Base-by-base conservation (phyloP, 2,888 invertebrate genomes). In the Lasioglossum pauxillum region DNA sequence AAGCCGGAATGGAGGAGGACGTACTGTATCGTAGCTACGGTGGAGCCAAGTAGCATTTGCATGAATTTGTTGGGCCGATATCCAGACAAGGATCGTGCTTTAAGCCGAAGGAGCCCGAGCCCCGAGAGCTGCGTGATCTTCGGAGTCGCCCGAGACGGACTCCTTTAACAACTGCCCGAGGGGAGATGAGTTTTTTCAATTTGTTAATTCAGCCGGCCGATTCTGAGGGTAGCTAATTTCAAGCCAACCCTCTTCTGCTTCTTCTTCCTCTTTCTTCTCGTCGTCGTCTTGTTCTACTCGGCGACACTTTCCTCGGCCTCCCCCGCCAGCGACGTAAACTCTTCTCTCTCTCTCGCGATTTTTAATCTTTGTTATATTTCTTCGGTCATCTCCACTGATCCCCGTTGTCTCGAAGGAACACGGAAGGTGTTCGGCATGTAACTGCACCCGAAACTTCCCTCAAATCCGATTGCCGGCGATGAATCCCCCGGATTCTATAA, bases 161-260 rank as follows among this genome's bases (percentile, higher is more conserved):
- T 88, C 86, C 92, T 93, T 94, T 92, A 92, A 91, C 90, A 89
- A 81, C 86, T 80, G 86, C 88, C 78, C 85, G 85, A 88, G 90
- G 90, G 90, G 85, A 89, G 88, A 87, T 88, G 91, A 90, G 91
- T 93, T 94, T 92, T 94, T 94, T 94, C 94, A 94, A 94, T 94
- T 94, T 94, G 93, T 94, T 94, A 94, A 94, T 94, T 94, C 94
- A 92, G 90, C 53, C 53, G 53, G 91, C 92, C 93, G 93, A 94
- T 94, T 92, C 91, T 91, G 89, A 93, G 93, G 93, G 92, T 91
- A 92, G 94, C 93, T 94, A 94, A 94, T 94, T 94, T 92, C 92
- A 87, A 92, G 84, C 89, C 74, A 91, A 82, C 90, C 85, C 87
- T 91, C 87, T 80, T 76, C 31, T 69, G 57, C 72, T 67, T 86